Evolutionary conservation across 1,140 invertebrate species (phyloP).

Genomic region (Drosophila orena): DNA sequence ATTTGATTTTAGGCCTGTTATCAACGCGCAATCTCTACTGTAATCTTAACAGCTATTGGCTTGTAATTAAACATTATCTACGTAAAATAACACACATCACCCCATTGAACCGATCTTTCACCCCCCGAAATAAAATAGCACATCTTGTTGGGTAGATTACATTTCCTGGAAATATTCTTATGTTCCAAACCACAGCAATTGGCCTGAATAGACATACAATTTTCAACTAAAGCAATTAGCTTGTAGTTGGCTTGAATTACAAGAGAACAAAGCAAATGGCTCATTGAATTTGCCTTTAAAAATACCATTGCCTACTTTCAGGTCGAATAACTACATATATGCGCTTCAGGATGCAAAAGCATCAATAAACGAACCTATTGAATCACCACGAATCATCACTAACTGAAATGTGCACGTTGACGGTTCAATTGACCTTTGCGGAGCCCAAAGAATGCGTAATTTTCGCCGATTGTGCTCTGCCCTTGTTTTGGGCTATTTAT

Average conservation of each 20-base stretch:
- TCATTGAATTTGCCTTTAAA: too few relatives aligned
- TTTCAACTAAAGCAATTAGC: neutral
- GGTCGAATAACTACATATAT: neutral
- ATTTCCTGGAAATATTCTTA: too few relatives aligned
- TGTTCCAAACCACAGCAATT: neutral
- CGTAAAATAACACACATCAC: too few relatives aligned
- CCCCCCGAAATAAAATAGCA: too few relatives aligned
- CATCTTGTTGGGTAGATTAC: too few relatives aligned
- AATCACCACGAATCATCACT: neutral
- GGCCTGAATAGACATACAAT: neutral
- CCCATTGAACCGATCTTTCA: too few relatives aligned
- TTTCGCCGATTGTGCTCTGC: constrained; percentile 13
- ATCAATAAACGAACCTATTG: constrained; percentile 13
- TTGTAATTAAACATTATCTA: neutral
- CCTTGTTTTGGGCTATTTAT: constrained; percentile 33
- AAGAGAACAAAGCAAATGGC: neutral
- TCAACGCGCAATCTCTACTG: neutral
- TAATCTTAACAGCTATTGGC: neutral
- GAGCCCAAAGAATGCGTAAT: constrained; percentile 27
- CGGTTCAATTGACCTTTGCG: constrained; percentile 26
- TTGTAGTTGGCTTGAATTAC: neutral
- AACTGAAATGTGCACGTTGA: constrained; percentile 6
- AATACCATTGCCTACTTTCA: neutral
- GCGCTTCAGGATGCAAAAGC: neutral
- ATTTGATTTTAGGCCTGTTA: neutral